phyloP scores from a whole-genome alignment of 2,797 vertebrate genomes.

The Paguma larvata region DNA sequence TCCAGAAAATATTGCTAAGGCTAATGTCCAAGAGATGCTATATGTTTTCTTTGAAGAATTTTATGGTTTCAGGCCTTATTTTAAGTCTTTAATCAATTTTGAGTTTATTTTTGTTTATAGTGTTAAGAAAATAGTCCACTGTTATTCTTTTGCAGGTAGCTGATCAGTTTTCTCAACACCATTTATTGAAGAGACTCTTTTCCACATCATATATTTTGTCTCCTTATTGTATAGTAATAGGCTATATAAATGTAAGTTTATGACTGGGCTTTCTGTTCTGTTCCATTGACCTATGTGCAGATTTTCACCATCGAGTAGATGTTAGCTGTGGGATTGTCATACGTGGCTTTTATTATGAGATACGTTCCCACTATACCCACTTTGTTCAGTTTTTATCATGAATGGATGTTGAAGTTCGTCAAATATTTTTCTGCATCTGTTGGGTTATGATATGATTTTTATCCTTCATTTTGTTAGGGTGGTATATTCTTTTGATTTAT shows the following conservation, averaged over 20 bases:
- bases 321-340: background rate
- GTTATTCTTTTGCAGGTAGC: background rate
- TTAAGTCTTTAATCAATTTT: background rate
- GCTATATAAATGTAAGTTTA: background rate
- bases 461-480: background rate
- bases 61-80: background rate
- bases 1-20: background rate
- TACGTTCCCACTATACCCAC: background rate
- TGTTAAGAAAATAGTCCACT: background rate
- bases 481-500: background rate
- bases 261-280: background rate
- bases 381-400: background rate
- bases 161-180: background rate
- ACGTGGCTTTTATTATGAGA: background rate
- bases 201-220: background rate
- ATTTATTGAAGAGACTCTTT: background rate
- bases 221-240: background rate
- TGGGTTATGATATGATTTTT: background rate
- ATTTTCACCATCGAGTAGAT: background rate
- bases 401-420: background rate
- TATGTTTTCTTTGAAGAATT: background rate
- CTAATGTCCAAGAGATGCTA: background rate
- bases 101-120: background rate
- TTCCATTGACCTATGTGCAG: background rate
- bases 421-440: background rate